phyloP scores from a whole-genome alignment of 2,113 vertebrate genomes.

The Anseranas semipalmata region DNA sequence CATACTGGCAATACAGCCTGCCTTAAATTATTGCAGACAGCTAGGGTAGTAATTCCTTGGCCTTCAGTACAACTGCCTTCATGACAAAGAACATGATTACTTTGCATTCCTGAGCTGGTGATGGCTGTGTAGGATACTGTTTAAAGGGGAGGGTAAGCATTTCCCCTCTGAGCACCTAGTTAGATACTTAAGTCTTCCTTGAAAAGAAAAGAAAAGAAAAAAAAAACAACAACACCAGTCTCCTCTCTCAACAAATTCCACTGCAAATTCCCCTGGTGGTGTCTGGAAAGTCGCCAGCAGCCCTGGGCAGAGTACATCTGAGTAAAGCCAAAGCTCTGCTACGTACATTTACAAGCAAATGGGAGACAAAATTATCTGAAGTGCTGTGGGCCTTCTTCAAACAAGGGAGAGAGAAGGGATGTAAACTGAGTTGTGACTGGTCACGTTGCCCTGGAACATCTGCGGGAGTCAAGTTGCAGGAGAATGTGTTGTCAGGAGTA shows the following conservation, averaged over 20 bases:
- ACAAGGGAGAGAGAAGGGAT: background rate
- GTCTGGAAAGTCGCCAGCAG: background rate
- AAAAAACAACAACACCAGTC: background rate
- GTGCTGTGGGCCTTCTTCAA: background rate
- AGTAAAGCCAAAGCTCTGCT: background rate
- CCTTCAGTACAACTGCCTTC: background rate
- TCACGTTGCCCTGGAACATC: background rate
- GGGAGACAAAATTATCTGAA: background rate
- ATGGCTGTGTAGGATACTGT: background rate
- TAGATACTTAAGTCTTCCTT: background rate
- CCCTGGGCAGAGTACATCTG: background rate
- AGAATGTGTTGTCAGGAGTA: background rate
- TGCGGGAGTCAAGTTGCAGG: background rate
- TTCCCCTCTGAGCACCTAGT: background rate
- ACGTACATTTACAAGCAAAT: background rate
- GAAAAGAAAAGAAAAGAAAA: background rate
- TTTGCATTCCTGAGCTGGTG: slow-evolving; percentile 30
- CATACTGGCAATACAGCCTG: background rate
- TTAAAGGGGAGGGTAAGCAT: background rate
- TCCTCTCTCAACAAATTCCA: background rate
- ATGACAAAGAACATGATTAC: slow-evolving; percentile 4
- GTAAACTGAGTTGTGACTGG: background rate
- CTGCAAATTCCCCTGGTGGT: background rate
- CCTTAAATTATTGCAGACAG: background rate
- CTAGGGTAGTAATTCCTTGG: background rate